A percentile compares a stretch with the other conserved stretches of the same genome.
phyloP scores from a whole-genome alignment of 2,797 vertebrate species.

The Oryzias dopingdopingensis region DNA sequence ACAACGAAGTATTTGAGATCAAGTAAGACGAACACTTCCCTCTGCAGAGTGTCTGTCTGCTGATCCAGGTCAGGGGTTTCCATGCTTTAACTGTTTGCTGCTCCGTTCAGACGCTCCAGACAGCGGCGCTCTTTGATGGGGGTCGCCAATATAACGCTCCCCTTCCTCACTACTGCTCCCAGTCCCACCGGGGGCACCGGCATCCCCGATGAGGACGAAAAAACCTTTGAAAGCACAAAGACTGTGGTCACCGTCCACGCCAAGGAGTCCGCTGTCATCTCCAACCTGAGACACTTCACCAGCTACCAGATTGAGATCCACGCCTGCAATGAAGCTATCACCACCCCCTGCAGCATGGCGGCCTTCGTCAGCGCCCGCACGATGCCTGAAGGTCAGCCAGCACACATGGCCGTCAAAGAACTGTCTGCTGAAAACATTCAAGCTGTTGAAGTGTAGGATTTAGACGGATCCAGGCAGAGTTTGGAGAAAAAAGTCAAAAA shows the following conservation, averaged over 20 bases:
- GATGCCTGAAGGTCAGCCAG: conserved; percentile 87
- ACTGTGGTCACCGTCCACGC: conserved; percentile 71
- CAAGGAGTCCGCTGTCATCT: conserved; percentile 91
- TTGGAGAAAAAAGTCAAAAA: neutral
- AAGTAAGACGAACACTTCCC: conserved; percentile 60
- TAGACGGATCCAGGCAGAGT: neutral
- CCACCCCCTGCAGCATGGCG: conserved; percentile 88
- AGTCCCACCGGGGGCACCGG: conserved; percentile 55
- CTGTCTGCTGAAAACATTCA: too few species aligned
- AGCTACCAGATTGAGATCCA: conserved; percentile 96
- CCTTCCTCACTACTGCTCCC: conserved; percentile 64
- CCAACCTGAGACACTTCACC: conserved; percentile 90
- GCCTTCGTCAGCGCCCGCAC: conserved; percentile 94
- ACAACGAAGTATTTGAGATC: conserved; percentile 92
- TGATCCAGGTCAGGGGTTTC: neutral
- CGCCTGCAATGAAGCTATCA: conserved; percentile 86
- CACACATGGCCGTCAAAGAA: neutral
- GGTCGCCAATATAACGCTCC: conserved; percentile 77
- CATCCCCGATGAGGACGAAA: conserved; percentile 43
- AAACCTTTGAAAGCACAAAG: conserved; percentile 70
- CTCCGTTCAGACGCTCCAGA: conserved; percentile 74
- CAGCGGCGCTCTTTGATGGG: conserved; percentile 82
- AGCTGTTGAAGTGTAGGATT: neutral
- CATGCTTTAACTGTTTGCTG: neutral
- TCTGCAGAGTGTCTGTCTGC: neutral